Evolutionary conservation across 2,113 vertebrate genomes (phyloP).

Genomic region (Zonotrichia leucophrys): DNA sequence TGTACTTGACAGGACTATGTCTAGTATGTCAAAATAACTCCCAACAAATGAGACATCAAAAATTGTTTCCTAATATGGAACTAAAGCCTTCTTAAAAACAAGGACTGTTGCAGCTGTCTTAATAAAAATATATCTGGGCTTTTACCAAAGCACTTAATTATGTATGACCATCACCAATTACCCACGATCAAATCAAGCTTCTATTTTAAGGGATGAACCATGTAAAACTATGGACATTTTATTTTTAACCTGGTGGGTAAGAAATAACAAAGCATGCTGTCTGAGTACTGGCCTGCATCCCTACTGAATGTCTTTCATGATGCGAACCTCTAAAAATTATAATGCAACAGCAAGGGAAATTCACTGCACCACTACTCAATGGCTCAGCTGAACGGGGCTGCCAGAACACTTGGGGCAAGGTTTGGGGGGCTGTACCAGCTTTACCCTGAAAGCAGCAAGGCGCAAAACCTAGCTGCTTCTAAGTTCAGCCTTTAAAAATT

Average conservation of each 20-base stretch:
- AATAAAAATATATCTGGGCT: not conserved
- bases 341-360: not conserved
- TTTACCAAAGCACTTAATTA: not conserved
- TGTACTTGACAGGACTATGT: not conserved
- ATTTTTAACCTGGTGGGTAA: not conserved
- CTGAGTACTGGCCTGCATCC: not conserved
- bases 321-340: not conserved
- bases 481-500: not conserved
- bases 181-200: not conserved
- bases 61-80: not conserved
- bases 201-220: not conserved
- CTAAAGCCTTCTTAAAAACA: not conserved
- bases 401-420: fast-evolving
- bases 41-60: not conserved
- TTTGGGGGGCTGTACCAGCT: not conserved
- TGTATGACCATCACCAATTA: not conserved
- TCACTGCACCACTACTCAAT: too few relatives aligned
- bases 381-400: not conserved
- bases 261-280: not conserved
- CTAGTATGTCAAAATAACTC: not conserved
- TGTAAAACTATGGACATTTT: not conserved
- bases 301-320: not conserved
- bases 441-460: not conserved
- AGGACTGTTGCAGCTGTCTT: not conserved
- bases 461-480: not conserved